Conservation (phyloP, 2,797 vertebrate genomes). For the Triplophysa yarkandensis region DNA sequence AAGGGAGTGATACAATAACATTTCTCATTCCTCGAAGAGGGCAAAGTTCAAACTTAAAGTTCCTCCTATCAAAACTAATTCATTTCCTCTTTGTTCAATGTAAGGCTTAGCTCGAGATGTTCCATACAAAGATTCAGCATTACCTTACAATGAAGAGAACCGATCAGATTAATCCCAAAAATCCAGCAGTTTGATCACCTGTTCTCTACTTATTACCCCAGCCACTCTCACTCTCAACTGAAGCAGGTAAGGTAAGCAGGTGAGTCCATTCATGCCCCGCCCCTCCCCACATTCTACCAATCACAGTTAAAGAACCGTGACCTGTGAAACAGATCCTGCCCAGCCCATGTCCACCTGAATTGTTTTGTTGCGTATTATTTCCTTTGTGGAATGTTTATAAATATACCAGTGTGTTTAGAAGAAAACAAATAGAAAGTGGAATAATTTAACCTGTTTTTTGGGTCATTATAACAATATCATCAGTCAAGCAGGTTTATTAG, state of each 20-base stretch:
- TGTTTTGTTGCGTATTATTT: conserved; percentile 9
- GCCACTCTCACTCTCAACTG: conserved; percentile 60
- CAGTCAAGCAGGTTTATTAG: background rate
- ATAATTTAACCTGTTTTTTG: background rate
- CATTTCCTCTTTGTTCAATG: background rate
- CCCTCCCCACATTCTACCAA: conserved; percentile 49
- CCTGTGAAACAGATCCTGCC: conserved; percentile 13
- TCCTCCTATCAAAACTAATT: background rate
- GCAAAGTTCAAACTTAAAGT: conserved; percentile 16
- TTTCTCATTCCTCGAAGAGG: background rate
- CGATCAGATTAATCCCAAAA: conserved; percentile 1
- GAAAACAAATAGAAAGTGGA: background rate
- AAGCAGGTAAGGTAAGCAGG: conserved; percentile 65
- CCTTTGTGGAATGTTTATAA: background rate
- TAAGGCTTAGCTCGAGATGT: background rate
- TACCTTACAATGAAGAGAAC: background rate
- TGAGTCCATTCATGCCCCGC: conserved; percentile 61
- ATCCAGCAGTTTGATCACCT: conserved; percentile 15
- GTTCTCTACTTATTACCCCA: conserved; percentile 23
- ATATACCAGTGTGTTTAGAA: background rate
- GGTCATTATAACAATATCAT: background rate
- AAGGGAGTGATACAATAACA: background rate
- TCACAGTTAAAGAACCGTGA: conserved; percentile 3
- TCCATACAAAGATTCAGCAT: background rate
- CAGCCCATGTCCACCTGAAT: background rate